These are phyloP conservation scores for Notiomystis cincta DNA, from an alignment of 2,113 vertebrate species.

Conservation along the genomic window DNA sequence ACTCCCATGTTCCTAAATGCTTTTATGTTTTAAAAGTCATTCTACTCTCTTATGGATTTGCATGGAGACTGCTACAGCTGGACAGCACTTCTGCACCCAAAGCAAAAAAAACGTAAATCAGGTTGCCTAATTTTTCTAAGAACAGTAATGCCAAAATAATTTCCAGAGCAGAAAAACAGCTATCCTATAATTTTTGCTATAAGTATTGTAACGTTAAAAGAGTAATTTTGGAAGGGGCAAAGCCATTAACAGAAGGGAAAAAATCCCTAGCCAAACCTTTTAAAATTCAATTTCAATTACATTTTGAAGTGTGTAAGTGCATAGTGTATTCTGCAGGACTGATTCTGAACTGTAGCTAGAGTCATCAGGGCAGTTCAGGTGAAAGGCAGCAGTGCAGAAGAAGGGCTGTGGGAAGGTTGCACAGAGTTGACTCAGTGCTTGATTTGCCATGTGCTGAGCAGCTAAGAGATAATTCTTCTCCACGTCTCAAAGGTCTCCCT, in stretches of 20 bases:
- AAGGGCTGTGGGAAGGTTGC: not conserved
- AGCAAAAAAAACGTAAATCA: not conserved
- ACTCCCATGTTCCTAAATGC: not conserved
- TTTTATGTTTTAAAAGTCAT: not conserved
- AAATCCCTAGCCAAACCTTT: not conserved
- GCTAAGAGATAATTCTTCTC: not conserved
- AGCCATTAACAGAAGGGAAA: not conserved
- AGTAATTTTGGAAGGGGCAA: not conserved
- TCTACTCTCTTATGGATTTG: not conserved
- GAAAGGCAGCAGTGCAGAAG: not conserved
- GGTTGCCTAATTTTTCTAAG: not conserved
- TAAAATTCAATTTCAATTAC: not conserved
- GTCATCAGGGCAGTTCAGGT: not conserved
- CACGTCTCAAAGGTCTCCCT: not conserved
- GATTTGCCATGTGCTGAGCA: not conserved
- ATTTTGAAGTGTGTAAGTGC: rapidly evolving
- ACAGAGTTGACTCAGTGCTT: not conserved
- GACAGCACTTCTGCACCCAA: not conserved
- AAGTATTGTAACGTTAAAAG: not conserved
- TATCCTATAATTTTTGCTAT: not conserved
- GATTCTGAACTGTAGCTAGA: not conserved
- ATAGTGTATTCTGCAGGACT: not conserved
- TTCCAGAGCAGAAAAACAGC: not conserved
- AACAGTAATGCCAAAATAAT: not conserved
- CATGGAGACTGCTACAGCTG: not conserved